These are phyloP conservation scores for Capitulum mitella DNA, from an alignment of 2,888 invertebrate species.

Conservation along the genomic window DNA sequence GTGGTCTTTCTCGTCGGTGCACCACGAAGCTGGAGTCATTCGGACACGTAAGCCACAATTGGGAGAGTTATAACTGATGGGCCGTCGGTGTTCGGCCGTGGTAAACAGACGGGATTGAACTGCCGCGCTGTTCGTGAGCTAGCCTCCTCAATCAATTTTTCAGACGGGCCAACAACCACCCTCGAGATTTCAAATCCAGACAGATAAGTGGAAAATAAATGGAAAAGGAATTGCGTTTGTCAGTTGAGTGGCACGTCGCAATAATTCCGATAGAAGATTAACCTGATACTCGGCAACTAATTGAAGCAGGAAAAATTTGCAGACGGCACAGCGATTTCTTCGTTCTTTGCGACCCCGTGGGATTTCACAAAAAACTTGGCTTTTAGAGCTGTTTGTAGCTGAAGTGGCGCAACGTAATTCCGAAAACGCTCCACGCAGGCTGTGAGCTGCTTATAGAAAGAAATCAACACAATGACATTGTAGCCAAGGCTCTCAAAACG, in stretches of 20 bases:
- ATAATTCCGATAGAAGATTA: conserved; percentile 21
- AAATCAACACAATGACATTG: too few relatives aligned
- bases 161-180: conserved; percentile 11
- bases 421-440: too few relatives aligned
- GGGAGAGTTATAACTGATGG: too few relatives aligned
- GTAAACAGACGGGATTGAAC: not conserved
- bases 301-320: conserved; percentile 19
- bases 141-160: not conserved
- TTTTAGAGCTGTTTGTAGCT: not conserved
- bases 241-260: conserved; percentile 24
- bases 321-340: not conserved
- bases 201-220: conserved; percentile 23
- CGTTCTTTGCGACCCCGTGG: not conserved
- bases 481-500: too few relatives aligned
- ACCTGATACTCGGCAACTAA: conserved; percentile 7
- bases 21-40: too few relatives aligned
- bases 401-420: too few relatives aligned
- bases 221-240: conserved; percentile 22
- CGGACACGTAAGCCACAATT: too few relatives aligned
- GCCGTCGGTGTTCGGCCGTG: not conserved
- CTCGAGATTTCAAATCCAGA: conserved; percentile 24
- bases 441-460: too few relatives aligned
- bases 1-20: too few relatives aligned
- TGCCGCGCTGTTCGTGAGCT: not conserved
- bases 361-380: not conserved